Conservation (phyloP, 2,113 vertebrate species). For the Pelecanus crispus region DNA sequence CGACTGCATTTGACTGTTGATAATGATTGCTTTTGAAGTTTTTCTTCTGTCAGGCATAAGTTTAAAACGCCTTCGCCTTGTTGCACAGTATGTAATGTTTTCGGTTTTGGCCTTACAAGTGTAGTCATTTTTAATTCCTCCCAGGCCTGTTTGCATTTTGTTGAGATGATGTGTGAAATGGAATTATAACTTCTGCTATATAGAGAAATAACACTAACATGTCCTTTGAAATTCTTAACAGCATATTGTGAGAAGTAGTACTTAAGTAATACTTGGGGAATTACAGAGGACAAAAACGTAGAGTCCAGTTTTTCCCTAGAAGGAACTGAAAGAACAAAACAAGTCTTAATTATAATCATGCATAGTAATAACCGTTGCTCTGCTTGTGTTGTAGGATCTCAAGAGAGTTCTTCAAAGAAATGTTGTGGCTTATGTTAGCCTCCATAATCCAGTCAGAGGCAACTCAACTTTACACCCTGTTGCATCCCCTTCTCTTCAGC, state of each 20-base stretch:
- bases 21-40: slow-evolving; percentile 43
- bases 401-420: slow-evolving; percentile 82
- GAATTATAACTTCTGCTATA: background rate
- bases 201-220: background rate
- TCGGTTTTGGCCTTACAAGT: background rate
- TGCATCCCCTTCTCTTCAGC: slow-evolving; percentile 86
- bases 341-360: background rate
- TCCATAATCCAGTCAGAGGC: slow-evolving; percentile 82
- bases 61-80: background rate
- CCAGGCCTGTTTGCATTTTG: background rate
- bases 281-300: background rate
- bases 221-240: slow-evolving; percentile 39
- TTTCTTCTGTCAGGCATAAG: slow-evolving; percentile 5
- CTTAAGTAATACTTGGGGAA: background rate
- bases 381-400: slow-evolving; percentile 78
- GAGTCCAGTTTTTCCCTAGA: background rate
- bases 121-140: slow-evolving; percentile 37
- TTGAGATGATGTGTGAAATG: slow-evolving; percentile 33
- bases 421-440: slow-evolving; percentile 85
- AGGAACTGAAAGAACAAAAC: background rate
- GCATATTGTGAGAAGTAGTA: background rate
- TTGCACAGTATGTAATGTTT: slow-evolving; percentile 23
- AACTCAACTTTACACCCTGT: slow-evolving; percentile 76
- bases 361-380: background rate
- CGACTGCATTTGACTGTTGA: background rate